Base-by-base conservation (phyloP, 1,140 invertebrate species). In the Cherax destructor region DNA sequence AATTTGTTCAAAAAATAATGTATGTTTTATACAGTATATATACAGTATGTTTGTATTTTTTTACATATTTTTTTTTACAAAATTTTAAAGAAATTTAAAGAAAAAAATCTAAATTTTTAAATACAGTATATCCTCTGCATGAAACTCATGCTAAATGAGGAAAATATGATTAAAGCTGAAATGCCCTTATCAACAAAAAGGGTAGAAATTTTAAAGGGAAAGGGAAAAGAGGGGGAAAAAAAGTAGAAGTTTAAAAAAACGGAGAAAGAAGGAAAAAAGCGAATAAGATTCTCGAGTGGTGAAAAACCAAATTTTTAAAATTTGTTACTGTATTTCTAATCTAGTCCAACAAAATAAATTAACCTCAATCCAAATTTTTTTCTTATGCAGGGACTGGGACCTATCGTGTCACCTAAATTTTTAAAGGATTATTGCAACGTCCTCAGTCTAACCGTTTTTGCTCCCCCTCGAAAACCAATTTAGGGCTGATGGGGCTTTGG, bases 401-500 rank as follows among this genome's bases (percentile, higher is more conserved):
- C 79, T 81, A 81, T 24, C 16, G 56, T 81, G 11, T 24, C 30
- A 81, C 56, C 50, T 56, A 81, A 59, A 56, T n/a, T 10, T 30
- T 59, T 74, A n/a, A 16, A 65, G 61, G 21, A 65, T 65, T 65
- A 65, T 65, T 65, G 5, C 13, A 65, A 65, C 61, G 5, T 65
- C 21, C 13, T 65, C 61, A 65, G 21, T 65, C 61, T 65, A 5
- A 65, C 61, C 18, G 21, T 74, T 74, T 30, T 87, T 59, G 49
- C 76, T 59, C 85, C 21, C 24, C 52, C 52, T 79, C 76, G 76
- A 74, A 79, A 87, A 47, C 52, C 10, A 65, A 52, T 59, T 83
- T 83, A 83, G 74, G 83, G 79, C 69, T 85, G 52, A 56, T 86
- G 89, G 83, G 86, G 89, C 83, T 91, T 91, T 91, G 89, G 89